Percentiles rank a stretch among this genome's conserved stretches.
Evolutionary conservation across 2,888 invertebrate genomes (phyloP).

Genomic region (Automeris io): DNA sequence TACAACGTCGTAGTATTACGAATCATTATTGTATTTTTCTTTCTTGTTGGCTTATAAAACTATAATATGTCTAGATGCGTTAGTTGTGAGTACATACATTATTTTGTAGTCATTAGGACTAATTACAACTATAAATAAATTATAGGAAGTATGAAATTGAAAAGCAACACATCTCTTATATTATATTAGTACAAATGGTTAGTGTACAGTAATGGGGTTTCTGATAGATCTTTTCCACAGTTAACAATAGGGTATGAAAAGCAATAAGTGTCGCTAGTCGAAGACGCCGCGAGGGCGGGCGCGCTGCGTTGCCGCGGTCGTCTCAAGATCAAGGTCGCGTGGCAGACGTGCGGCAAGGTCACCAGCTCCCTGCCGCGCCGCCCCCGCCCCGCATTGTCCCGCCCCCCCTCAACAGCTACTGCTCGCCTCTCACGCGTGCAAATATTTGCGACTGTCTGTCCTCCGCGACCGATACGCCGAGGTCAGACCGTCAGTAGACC

Average conservation of each 20-base stretch:
- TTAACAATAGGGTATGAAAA: slow-evolving; percentile 25
- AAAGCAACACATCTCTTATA: no score
- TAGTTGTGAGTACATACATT: no score
- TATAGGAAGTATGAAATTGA: no score
- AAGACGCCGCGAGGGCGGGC: slow-evolving; percentile 35
- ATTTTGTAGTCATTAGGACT: no score
- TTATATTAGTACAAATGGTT: no score
- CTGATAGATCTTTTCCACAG: background rate
- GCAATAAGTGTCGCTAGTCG: slow-evolving; percentile 46
- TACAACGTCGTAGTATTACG: no score
- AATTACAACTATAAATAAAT: no score
- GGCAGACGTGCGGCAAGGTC: slow-evolving; percentile 72
- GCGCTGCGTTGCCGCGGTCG: slow-evolving; percentile 56
- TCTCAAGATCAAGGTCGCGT: slow-evolving; percentile 75
- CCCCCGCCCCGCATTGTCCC: slow-evolving; percentile 20
- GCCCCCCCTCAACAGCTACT: slow-evolving; percentile 21
- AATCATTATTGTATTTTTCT: no score
- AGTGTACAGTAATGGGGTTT: background rate
- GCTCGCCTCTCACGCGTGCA: slow-evolving; percentile 54
- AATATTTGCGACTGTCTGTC: slow-evolving; percentile 75
- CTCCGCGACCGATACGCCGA: slow-evolving; percentile 76
- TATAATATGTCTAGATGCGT: no score
- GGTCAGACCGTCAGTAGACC: slow-evolving; percentile 71
- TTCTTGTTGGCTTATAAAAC: no score
- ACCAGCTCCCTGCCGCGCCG: slow-evolving; percentile 34